Base-by-base conservation (phyloP, 1,140 invertebrate genomes). In the Brachionus paranguensis region DNA sequence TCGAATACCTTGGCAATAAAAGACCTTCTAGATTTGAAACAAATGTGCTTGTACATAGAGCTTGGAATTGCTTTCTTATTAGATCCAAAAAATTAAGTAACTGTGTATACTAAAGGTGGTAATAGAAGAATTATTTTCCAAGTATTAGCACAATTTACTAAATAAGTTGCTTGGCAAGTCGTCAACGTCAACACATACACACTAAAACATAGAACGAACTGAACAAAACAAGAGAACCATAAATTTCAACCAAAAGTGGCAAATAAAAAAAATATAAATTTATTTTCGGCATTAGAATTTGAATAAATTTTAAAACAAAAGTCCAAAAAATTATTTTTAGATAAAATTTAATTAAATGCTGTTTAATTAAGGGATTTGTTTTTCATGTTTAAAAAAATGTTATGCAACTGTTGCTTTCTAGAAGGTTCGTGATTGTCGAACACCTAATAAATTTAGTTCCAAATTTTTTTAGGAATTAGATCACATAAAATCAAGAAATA, bases 121-220 rank as follows among this genome's bases (percentile, higher is more conserved):
- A 29, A 68, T 33, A 68, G 33, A 68, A 68, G n/a, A 68, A 68
- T 24, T 37, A 6, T 29, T 68, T 68, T 60, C 53, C 53, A 68
- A 68, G 65, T 68, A 33, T 68, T 68, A 68, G 17, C 27, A 68
- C 27, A 20, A 72, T 72, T 41, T 43, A 72, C n/a, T 72, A 41
- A 72, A 72, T 72, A 81, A 81, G 78, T 81, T 81, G 78, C 78
- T 64, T 81, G 78, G 78, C 78, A 81, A 81, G 78, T 81, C 27
- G 78, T 81, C 64, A 81, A 81, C 78, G 78, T 81, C 78, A 81
- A 81, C 78, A 81, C 72, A 50, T 27, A 76, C 41, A 76, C 43
- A 27, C 41, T 47, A 76, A 74, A 41, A 74, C 33, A 74, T 74
- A 74, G 37, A 70, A 70, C 53, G 53, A 60, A 70, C 65, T 41